Evolutionary conservation across 2,888 invertebrate species (phyloP).

Genomic region (Spatulosminthurus flaviceps): DNA sequence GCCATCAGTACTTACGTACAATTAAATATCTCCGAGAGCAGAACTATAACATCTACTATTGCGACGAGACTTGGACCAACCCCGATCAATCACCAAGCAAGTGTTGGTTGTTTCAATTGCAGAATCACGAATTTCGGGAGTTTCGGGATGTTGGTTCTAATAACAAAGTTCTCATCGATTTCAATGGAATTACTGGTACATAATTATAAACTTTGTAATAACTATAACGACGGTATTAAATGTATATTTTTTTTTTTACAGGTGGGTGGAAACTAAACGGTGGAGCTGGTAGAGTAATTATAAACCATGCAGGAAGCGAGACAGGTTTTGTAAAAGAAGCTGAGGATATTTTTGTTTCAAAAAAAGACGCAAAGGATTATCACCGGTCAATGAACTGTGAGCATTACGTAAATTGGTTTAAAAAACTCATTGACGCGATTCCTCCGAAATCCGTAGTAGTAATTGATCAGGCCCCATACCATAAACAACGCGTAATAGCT

Average conservation of each 20-base stretch:
- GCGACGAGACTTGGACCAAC: slow-evolving; percentile 21
- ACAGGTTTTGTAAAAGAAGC: neutral
- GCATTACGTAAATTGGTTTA: no score
- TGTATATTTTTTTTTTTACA: no score
- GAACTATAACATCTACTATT: neutral
- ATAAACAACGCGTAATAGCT: slow-evolving; percentile 26
- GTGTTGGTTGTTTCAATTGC: neutral
- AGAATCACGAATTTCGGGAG: neutral
- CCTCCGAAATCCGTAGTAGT: neutral
- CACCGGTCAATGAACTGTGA: neutral
- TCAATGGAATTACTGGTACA: neutral
- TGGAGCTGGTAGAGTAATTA: neutral
- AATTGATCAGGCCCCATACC: slow-evolving; percentile 41
- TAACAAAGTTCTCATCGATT: neutral
- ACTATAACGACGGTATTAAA: no score
- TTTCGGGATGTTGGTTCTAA: neutral
- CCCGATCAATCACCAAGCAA: slow-evolving; percentile 4
- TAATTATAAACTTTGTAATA: no score
- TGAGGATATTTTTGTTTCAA: neutral
- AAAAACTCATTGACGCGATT: no score
- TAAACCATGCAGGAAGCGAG: neutral
- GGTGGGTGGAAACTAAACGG: neutral
- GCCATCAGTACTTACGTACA: neutral
- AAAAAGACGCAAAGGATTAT: neutral
- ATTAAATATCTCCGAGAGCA: neutral